These are phyloP conservation scores for Caerostris darwini DNA, from an alignment of 1,140 invertebrate genomes.

Conservation along the genomic window DNA sequence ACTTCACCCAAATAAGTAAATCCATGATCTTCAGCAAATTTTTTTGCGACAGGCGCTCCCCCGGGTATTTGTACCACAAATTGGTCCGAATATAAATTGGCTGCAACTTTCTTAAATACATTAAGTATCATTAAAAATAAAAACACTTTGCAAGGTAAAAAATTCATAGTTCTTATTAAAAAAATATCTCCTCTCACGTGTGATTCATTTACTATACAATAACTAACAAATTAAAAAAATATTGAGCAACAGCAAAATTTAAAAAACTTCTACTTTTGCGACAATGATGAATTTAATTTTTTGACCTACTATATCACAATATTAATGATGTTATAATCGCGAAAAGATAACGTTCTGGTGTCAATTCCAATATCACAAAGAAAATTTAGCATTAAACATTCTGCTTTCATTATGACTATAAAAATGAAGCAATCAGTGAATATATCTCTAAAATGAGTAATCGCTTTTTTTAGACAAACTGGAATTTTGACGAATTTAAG, in stretches of 20 bases:
- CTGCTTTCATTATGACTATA: not conserved
- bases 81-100: conserved; percentile 87
- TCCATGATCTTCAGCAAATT: conserved; percentile 85
- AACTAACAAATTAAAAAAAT: not conserved
- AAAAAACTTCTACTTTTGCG: not conserved
- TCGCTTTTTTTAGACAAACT: too few species aligned
- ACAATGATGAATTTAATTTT: not conserved
- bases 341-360: conserved; percentile 2
- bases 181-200: not conserved
- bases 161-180: not conserved
- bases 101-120: not conserved
- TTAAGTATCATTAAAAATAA: not conserved
- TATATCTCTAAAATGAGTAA: not conserved
- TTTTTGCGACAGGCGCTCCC: conserved; percentile 84
- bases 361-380: not conserved
- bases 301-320: not conserved
- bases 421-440: not conserved
- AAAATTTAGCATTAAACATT: not conserved
- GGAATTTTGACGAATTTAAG: too few species aligned
- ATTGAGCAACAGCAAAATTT: not conserved
- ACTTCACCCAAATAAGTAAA: conserved; percentile 85
- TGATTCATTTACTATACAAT: not conserved
- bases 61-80: conserved; percentile 89
- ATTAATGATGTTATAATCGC: not conserved
- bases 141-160: not conserved